Base-by-base conservation (phyloP, 64 coral and sea anemone genomes). In the Montipora efflorescens region DNA sequence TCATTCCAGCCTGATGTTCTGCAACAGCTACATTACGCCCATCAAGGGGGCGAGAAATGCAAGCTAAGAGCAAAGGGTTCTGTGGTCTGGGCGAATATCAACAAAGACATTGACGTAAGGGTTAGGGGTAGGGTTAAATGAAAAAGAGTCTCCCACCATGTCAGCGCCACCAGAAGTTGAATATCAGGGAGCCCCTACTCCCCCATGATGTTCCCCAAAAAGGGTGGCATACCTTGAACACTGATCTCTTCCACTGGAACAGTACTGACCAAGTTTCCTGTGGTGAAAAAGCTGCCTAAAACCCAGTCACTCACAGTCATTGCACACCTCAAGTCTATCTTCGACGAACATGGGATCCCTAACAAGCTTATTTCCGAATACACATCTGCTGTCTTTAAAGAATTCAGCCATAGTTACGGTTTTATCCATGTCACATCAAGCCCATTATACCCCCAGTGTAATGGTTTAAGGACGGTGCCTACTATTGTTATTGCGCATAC, bases 201-300 rank as follows among this genome's bases (percentile, higher is more conserved):
- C 53, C 10, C 0, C 53, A 57, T 57, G 53, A 57, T 57, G 53
- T 57, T 5, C 36, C 53, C 53, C 53, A 11, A 11, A 57, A 57
- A 11, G 61, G 81, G 9, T 93, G 91, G 91, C 91, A 93, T 74
- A 93, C 79, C 14, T 74, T 87, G 23, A 73, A 71, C 51, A 47
- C 82, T 47, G 91, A 87, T n/a, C 53, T 93, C 49, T 87, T 93
- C 28, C 86, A 10, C 74, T 84, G 91, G 91, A 76, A 93, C 71
- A 75, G 47, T 51, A 74, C 81, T 5, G 15, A 86, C 84, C 44
- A 93, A 93, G 71, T 93, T 61, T 87, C 84, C 64, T 72, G 64
- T 73, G 46, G 84, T 55, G 46, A 69, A 74, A 22, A 87, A 87
- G 48, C 57, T 72, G 4, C 14, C 45, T 16, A 87, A 87, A 18